Percentiles rank a stretch among this genome's conserved stretches.
phyloP scores from a whole-genome alignment of 2,113 vertebrate species.

The Hydropotes inermis region DNA sequence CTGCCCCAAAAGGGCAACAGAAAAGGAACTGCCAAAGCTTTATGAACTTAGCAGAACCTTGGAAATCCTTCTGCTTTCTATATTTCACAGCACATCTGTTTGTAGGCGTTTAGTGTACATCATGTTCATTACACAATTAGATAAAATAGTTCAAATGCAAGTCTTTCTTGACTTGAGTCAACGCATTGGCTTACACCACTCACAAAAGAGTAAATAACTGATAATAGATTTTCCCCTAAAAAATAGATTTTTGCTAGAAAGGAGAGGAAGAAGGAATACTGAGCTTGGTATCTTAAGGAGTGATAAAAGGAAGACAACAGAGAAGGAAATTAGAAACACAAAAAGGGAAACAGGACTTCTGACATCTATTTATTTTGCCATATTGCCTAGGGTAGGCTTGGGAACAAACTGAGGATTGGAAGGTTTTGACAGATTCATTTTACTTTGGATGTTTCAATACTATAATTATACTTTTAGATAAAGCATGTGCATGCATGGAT shows the following conservation, averaged over 20 bases:
- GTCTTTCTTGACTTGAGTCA: neutral
- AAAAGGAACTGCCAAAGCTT: neutral
- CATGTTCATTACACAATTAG: neutral
- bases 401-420: neutral
- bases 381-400: neutral
- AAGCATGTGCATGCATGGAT: neutral
- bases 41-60: neutral
- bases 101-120: neutral
- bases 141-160: neutral
- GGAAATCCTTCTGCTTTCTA: neutral
- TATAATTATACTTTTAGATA: neutral
- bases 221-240: neutral
- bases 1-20: neutral
- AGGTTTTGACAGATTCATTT: neutral
- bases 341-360: neutral
- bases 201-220: neutral
- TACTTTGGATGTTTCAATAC: neutral
- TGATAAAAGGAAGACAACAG: neutral
- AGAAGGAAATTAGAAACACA: neutral
- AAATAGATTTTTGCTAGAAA: neutral
- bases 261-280: neutral
- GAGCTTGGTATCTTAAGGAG: neutral
- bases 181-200: neutral
- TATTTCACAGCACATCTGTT: neutral
- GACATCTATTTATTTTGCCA: neutral